phyloP scores from a whole-genome alignment of 2,113 vertebrate genomes.

The Equus quagga region DNA sequence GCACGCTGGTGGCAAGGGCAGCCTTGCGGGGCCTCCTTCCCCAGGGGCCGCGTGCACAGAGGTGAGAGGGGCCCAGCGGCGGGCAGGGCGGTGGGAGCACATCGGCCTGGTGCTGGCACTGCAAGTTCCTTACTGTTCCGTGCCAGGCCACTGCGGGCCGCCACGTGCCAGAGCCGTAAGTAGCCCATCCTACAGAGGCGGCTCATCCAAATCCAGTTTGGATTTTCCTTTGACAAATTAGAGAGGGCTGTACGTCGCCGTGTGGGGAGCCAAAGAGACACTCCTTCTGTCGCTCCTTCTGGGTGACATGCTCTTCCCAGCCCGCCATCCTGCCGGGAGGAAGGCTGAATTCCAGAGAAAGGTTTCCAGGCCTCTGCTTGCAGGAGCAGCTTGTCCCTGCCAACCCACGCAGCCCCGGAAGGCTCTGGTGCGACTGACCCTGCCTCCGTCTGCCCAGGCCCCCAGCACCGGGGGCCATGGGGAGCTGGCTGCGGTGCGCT shows the following conservation, averaged over 20 bases:
- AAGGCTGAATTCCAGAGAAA: no score
- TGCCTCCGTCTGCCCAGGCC: background rate
- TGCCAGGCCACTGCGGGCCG: accelerated
- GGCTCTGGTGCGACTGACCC: background rate
- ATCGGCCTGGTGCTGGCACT: background rate
- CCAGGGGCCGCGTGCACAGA: background rate
- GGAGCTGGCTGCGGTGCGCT: no score
- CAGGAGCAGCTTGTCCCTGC: background rate
- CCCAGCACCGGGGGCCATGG: background rate
- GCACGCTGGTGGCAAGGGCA: accelerated
- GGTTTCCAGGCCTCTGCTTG: background rate
- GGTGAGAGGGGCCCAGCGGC: background rate
- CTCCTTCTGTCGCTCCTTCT: accelerated
- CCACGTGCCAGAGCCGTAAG: accelerated
- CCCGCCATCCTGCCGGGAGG: accelerated
- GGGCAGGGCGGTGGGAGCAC: accelerated
- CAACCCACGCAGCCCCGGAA: background rate
- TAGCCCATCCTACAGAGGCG: background rate
- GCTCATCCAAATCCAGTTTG: background rate
- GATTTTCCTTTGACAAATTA: background rate
- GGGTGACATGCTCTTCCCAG: accelerated
- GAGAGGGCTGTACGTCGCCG: accelerated
- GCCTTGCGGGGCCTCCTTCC: background rate
- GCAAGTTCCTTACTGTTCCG: accelerated
- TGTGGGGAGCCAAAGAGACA: background rate